Conservation (phyloP, 2,888 invertebrate genomes). For the Dromius quadrimaculatus region DNA sequence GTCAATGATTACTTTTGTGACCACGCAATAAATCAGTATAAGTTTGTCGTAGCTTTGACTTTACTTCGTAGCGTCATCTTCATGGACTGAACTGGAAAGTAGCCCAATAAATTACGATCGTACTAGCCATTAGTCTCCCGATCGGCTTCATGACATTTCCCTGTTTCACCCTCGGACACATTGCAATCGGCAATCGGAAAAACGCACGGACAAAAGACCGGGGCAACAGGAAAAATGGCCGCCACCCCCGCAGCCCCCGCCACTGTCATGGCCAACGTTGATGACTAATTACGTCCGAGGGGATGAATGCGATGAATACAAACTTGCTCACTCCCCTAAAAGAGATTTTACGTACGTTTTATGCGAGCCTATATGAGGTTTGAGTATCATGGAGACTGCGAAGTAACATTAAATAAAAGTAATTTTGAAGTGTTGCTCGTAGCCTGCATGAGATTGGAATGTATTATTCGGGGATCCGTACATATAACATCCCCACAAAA, state of each 20-base stretch:
- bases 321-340: conserved; percentile 20
- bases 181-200: conserved; percentile 43
- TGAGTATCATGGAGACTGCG: too few species aligned
- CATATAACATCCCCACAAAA: too few species aligned
- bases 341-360: too few species aligned
- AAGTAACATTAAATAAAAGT: too few species aligned
- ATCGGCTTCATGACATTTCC: conserved; percentile 58
- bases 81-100: conserved; percentile 63
- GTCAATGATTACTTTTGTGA: too few species aligned
- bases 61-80: too few species aligned
- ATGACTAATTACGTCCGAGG: conserved; percentile 50
- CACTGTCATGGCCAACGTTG: neutral
- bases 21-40: too few species aligned
- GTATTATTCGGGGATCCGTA: too few species aligned
- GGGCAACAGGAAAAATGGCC: conserved; percentile 60
- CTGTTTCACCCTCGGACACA: neutral
- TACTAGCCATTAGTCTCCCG: conserved; percentile 65
- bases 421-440: too few species aligned
- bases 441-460: too few species aligned
- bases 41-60: too few species aligned
- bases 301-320: conserved; percentile 13
- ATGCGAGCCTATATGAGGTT: too few species aligned
- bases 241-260: conserved; percentile 61
- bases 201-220: conserved; percentile 48
- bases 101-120: conserved; percentile 65